These are phyloP conservation scores for Drosophila bocqueti DNA, from an alignment of 1,140 invertebrate species.

Conservation along the genomic window DNA sequence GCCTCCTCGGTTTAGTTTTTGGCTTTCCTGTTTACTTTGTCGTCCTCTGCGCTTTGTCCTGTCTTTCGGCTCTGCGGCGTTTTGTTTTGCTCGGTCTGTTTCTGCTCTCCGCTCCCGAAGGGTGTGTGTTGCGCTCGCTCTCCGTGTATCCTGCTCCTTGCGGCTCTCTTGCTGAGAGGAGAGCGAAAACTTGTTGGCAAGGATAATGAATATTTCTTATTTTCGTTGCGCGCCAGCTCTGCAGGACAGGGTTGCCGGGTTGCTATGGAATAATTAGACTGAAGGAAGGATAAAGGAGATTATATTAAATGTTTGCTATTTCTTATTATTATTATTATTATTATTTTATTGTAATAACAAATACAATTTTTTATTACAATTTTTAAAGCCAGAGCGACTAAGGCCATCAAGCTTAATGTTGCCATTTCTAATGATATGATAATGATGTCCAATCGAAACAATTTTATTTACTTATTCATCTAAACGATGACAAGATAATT, in stretches of 20 bases:
- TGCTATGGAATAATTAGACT: background rate
- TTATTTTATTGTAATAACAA: no score
- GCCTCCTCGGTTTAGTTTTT: slow-evolving; percentile 27
- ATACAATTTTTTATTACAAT: no score
- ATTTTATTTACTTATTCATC: no score
- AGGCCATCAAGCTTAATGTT: no score
- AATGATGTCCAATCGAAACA: no score
- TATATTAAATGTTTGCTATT: no score
- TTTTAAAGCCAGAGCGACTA: no score
- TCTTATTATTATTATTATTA: no score
- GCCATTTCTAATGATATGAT: no score
- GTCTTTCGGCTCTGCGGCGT: slow-evolving; percentile 40
- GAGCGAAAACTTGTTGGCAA: slow-evolving; percentile 68
- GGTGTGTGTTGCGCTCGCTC: slow-evolving; percentile 15
- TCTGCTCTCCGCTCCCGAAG: slow-evolving; percentile 12
- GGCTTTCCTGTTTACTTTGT: slow-evolving; percentile 59
- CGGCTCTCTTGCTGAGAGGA: slow-evolving; percentile 36
- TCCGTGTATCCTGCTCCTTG: background rate
- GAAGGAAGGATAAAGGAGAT: slow-evolving; percentile 2
- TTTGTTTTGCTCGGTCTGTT: slow-evolving; percentile 77
- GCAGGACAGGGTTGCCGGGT: slow-evolving; percentile 44
- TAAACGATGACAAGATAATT: no score
- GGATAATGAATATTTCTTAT: slow-evolving; percentile 45
- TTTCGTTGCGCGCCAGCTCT: slow-evolving; percentile 33
- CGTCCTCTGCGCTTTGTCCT: slow-evolving; percentile 38